Evolutionary conservation across 2,888 invertebrate genomes (phyloP).

Genomic region (Netelia virgata): DNA sequence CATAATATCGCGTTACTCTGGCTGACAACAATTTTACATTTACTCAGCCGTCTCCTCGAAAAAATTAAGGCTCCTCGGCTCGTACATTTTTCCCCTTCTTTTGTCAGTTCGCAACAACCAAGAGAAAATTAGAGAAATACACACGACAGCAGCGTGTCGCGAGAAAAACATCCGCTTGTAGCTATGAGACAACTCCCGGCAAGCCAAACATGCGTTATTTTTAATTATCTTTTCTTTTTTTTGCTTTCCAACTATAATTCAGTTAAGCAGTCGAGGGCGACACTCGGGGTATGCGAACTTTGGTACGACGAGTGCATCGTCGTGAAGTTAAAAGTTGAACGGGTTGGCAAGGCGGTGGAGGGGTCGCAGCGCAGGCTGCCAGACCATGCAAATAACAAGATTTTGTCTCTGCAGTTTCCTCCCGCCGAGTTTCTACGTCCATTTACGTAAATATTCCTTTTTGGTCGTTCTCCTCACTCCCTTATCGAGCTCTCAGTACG

Average conservation of each 20-base stretch:
- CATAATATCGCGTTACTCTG: background rate
- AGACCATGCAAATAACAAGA: slow-evolving; percentile 49
- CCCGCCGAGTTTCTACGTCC: slow-evolving; percentile 47
- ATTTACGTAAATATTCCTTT: slow-evolving; percentile 65
- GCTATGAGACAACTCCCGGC: slow-evolving; percentile 19
- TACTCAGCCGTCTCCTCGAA: background rate
- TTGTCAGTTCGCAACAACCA: slow-evolving; percentile 3
- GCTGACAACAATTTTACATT: background rate
- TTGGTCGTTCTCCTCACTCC: slow-evolving; percentile 40
- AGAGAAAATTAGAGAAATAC: slow-evolving; percentile 25
- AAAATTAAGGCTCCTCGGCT: background rate
- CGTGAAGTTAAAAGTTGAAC: slow-evolving; percentile 67
- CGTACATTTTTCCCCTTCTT: background rate
- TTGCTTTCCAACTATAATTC: slow-evolving; percentile 44
- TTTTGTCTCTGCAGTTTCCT: slow-evolving; percentile 37
- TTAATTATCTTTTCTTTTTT: slow-evolving; percentile 34
- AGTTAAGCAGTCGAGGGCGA: slow-evolving; percentile 33
- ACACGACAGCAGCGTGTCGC: background rate
- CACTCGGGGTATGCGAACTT: slow-evolving; percentile 8
- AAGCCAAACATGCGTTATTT: slow-evolving; percentile 25
- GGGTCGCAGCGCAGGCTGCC: slow-evolving; percentile 44
- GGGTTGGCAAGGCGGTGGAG: slow-evolving; percentile 29
- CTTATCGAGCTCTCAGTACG: slow-evolving; percentile 50
- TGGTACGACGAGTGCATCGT: slow-evolving; percentile 46
- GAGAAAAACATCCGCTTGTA: slow-evolving; percentile 16